phyloP scores from a whole-genome alignment of 1,140 invertebrate species.

The Heliconius melpomene region DNA sequence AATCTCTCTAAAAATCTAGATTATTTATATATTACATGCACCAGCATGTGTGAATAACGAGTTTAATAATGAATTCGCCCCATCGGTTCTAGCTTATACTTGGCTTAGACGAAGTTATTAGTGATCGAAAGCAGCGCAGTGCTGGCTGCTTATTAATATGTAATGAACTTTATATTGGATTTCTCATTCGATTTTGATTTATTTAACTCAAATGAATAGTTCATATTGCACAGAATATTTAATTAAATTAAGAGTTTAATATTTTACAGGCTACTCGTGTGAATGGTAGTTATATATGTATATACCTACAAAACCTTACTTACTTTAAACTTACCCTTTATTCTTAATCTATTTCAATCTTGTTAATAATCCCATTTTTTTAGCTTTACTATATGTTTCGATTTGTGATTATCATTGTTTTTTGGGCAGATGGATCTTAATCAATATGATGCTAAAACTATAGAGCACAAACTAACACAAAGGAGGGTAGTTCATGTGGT shows the following conservation, averaged over 20 bases:
- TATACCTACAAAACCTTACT: too few relatives aligned
- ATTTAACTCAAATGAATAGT: background rate
- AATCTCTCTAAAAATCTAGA: background rate
- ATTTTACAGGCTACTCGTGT: background rate
- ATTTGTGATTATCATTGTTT: too few relatives aligned
- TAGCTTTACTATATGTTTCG: too few relatives aligned
- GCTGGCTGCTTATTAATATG: background rate
- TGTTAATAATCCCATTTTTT: too few relatives aligned
- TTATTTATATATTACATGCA: background rate
- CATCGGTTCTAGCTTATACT: background rate
- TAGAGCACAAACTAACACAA: too few relatives aligned
- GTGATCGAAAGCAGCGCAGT: constrained; percentile 4
- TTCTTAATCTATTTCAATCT: too few relatives aligned
- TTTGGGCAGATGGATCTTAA: too few relatives aligned
- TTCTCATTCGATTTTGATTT: constrained; percentile 1
- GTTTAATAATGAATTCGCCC: background rate
- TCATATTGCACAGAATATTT: background rate
- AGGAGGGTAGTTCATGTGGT: too few relatives aligned
- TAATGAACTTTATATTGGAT: background rate
- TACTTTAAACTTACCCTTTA: too few relatives aligned
- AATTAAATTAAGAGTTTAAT: background rate
- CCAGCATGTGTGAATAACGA: background rate
- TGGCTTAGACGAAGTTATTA: constrained; percentile 1
- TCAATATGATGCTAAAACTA: too few relatives aligned
- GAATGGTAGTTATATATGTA: too few relatives aligned